These are phyloP conservation scores for Parascotia fuliginaria DNA, from an alignment of 2,888 invertebrate genomes.

Conservation along the genomic window DNA sequence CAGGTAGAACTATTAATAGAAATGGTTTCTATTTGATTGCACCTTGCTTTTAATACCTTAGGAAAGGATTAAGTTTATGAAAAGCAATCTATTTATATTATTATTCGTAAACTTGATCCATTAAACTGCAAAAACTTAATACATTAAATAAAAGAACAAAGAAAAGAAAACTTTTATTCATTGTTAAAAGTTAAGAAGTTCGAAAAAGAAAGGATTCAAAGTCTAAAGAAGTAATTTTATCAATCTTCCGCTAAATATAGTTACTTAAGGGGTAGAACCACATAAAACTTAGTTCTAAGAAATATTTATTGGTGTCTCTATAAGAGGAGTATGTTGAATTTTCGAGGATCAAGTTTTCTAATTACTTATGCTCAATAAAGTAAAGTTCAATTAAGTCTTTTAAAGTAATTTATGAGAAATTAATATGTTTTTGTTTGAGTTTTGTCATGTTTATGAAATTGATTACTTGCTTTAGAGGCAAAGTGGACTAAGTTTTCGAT, in stretches of 20 bases:
- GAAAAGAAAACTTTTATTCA: slow-evolving; percentile 17
- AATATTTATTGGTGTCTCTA: slow-evolving; percentile 1
- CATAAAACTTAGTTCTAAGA: slow-evolving; percentile 4
- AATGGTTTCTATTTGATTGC: no score
- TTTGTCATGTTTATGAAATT: no score
- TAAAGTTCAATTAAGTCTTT: not conserved
- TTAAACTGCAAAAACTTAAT: no score
- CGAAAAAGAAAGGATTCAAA: slow-evolving; percentile 17
- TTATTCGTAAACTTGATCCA: no score
- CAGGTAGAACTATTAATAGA: no score
- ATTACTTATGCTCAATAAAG: not conserved
- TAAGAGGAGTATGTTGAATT: not conserved
- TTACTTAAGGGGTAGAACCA: slow-evolving; percentile 12
- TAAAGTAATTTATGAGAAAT: slow-evolving; percentile 4
- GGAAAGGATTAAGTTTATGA: no score
- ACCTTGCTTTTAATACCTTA: no score
- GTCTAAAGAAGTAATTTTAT: slow-evolving; percentile 25
- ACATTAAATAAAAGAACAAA: not conserved
- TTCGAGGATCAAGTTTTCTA: not conserved
- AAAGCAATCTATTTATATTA: no score
- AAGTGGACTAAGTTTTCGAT: no score
- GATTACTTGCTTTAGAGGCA: no score
- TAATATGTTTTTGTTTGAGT: slow-evolving; percentile 7
- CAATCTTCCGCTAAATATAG: slow-evolving; percentile 24
- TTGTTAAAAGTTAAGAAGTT: slow-evolving; percentile 24